A percentile compares a stretch with the other conserved stretches of the same genome.
Conservation (phyloP, 2,797 vertebrate genomes). For the Pterois miles region DNA sequence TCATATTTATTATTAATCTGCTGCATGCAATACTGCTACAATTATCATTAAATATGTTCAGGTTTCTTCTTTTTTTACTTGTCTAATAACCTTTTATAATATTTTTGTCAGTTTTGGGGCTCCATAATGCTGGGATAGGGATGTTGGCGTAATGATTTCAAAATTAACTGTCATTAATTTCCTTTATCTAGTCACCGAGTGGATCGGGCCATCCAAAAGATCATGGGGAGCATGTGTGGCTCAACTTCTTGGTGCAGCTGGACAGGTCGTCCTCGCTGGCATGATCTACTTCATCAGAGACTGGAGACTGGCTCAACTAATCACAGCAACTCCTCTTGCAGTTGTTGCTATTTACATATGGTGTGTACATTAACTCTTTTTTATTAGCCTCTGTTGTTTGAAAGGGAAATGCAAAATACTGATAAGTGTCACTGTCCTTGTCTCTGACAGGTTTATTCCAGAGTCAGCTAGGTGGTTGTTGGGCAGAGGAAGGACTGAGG, state of each 20-base stretch:
- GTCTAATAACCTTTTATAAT: no score
- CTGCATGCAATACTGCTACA: no score
- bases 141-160: background rate
- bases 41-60: no score
- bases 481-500: slow-evolving; percentile 72
- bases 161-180: background rate
- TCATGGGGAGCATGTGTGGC: slow-evolving; percentile 77
- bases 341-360: slow-evolving; percentile 77
- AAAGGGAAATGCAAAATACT: background rate
- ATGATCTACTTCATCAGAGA: slow-evolving; percentile 81
- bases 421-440: background rate
- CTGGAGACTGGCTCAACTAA: slow-evolving; percentile 87
- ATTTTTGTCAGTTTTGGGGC: background rate
- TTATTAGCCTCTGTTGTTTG: background rate
- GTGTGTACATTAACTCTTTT: slow-evolving; percentile 71
- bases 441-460: slow-evolving; percentile 82
- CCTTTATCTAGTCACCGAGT: slow-evolving; percentile 83
- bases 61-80: no score
- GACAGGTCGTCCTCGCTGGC: slow-evolving; percentile 81
- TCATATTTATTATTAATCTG: no score
- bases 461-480: slow-evolving; percentile 90
- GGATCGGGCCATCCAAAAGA: slow-evolving; percentile 83
- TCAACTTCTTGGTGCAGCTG: slow-evolving; percentile 74
- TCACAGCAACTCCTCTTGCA: slow-evolving; percentile 67
- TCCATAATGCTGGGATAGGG: background rate